These are phyloP conservation scores for Thaumatotibia leucotreta DNA, from an alignment of 1,140 invertebrate genomes.

Conservation along the genomic window DNA sequence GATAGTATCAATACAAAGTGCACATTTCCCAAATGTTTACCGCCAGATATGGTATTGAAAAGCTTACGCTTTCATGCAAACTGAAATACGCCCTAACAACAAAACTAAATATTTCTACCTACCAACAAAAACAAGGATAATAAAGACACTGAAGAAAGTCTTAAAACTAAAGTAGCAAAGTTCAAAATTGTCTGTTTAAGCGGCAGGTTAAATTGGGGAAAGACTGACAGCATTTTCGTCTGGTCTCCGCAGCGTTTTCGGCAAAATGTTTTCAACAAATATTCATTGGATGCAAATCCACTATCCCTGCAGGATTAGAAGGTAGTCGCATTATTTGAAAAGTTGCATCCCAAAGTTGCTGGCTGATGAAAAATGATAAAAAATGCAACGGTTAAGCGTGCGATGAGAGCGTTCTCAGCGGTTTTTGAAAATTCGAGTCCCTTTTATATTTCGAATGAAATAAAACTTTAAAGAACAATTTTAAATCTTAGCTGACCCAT, in stretches of 20 bases:
- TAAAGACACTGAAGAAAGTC: background rate
- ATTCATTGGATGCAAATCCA: constrained; percentile 47
- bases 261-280: constrained; percentile 41
- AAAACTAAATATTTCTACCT: constrained; percentile 25
- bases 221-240: constrained; percentile 6
- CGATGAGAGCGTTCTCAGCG: background rate
- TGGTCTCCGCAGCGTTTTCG: constrained; percentile 14
- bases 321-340: constrained; percentile 15
- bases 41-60: constrained; percentile 23
- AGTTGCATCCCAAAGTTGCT: constrained; percentile 1
- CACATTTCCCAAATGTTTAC: constrained; percentile 9
- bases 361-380: constrained; percentile 1
- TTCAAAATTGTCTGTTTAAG: background rate
- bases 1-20: constrained; percentile 10
- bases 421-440: background rate
- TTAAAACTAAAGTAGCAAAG: background rate
- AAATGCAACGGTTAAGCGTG: background rate
- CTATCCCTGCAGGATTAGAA: constrained; percentile 34
- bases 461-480: background rate
- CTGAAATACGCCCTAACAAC: constrained; percentile 17
- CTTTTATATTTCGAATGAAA: background rate
- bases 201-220: background rate
- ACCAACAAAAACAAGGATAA: background rate
- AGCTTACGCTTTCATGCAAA: constrained; percentile 17
- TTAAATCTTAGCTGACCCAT: background rate